Evolutionary conservation across 1,140 invertebrate species (phyloP), one percentile per base, ranked within the genome.

Genomic region (Pseudomyrmex gracilis): DNA sequence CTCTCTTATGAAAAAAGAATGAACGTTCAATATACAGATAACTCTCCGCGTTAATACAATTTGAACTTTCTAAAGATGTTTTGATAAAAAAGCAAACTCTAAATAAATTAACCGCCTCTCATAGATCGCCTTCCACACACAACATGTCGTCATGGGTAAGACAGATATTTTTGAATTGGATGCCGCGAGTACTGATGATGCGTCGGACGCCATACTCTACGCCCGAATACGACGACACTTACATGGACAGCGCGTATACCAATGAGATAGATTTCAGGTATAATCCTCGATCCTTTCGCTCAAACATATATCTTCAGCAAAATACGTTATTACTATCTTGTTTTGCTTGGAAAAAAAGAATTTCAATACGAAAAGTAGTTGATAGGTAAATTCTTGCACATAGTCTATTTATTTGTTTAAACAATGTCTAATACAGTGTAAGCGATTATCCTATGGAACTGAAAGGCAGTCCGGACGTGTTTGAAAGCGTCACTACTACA

Each of bases 41-140:
- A 51, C 49, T 34, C 7, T 34, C 7, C 34, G 34, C 34, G 34
- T 34, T 34, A 34, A 34, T 34, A n/a, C n/a, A n/a, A n/a, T n/a
- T n/a, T n/a, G n/a, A 34, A 55, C n/a, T n/a, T 74, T 67, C 82
- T 20, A 10, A 66, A 63, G 63, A 17, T 3, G 22, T 73, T 60
- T 12, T 17, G 15, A 20, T 49, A 67, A 20, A 20, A 22, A 58
- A 43, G 47, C n/a, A 8, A 34, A 5, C 2, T 10, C 43, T 64
- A 53, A 53, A 53, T n/a, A 45, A 47, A 55, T 58, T 24, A 77
- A 61, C 20, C n/a, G 13, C 22, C n/a, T 17, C 0, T 88, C 71
- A 61, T 90, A 98, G 98, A 92, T 99, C 98, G 4, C 98, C 99
- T 34, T 98, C 98, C 12, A 99, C 99, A 0, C 99, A 99, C 94